Evolutionary conservation across 2,888 invertebrate species (phyloP).

Genomic region (Abrostola tripartita): DNA sequence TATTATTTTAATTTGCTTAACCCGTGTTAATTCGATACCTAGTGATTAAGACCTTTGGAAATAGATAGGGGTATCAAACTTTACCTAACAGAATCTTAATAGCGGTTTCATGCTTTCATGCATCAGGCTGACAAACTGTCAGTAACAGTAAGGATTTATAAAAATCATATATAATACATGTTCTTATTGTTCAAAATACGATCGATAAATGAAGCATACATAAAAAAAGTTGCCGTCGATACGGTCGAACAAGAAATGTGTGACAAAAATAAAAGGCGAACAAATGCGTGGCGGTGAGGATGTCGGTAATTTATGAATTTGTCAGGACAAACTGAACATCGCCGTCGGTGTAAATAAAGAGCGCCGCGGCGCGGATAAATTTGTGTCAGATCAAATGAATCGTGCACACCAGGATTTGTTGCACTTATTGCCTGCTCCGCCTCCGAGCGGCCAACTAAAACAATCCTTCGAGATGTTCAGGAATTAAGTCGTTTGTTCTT

Average conservation of each 20-base stretch:
- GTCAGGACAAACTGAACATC: slow-evolving; percentile 86
- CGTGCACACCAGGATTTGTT: slow-evolving; percentile 81
- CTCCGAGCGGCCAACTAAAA: slow-evolving; percentile 65
- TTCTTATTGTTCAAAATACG: slow-evolving; percentile 42
- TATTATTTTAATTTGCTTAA: too few species aligned
- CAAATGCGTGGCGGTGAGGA: slow-evolving; percentile 79
- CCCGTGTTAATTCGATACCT: too few species aligned
- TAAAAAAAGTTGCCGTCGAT: slow-evolving; percentile 81
- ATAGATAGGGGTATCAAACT: too few species aligned
- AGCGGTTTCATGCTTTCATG: too few species aligned
- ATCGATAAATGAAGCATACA: slow-evolving; percentile 74
- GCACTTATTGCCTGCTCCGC: slow-evolving; percentile 77
- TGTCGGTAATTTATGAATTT: slow-evolving; percentile 89
- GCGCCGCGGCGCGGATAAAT: slow-evolving; percentile 84
- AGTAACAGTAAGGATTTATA: too few species aligned
- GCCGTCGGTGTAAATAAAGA: slow-evolving; percentile 85
- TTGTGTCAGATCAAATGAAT: slow-evolving; percentile 88
- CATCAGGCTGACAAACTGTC: too few species aligned
- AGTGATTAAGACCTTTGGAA: too few species aligned
- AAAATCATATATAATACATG: too few species aligned
- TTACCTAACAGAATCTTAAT: too few species aligned
- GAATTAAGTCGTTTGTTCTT: slow-evolving; percentile 69
- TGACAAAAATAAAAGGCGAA: slow-evolving; percentile 82
- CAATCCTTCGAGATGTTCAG: slow-evolving; percentile 60
- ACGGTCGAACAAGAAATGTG: slow-evolving; percentile 77